A percentile compares a stretch with the other conserved stretches of the same genome.
These are phyloP conservation scores for Penaeus chinensis DNA, from an alignment of 1,140 invertebrate species.

Conservation along the genomic window DNA sequence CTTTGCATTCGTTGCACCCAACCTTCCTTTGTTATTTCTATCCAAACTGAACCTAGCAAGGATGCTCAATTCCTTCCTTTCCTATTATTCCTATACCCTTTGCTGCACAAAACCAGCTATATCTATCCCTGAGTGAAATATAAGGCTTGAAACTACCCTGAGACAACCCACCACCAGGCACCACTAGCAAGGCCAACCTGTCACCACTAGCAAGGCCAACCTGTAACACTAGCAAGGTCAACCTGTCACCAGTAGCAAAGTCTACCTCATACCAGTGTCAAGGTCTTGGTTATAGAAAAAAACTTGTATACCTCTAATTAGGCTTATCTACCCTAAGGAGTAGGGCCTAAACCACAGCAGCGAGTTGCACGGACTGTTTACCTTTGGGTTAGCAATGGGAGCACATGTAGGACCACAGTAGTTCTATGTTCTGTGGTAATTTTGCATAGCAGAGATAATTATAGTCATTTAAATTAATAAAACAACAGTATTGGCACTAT, in stretches of 20 bases:
- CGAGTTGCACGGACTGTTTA: too few relatives aligned
- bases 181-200: constrained; percentile 32
- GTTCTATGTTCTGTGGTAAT: too few relatives aligned
- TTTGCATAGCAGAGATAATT: too few relatives aligned
- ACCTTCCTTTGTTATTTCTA: constrained; percentile 29
- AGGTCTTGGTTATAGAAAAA: too few relatives aligned
- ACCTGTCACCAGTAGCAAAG: constrained; percentile 12
- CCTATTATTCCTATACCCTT: constrained; percentile 46
- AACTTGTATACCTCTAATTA: too few relatives aligned
- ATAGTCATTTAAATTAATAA: too few relatives aligned
- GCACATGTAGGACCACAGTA: too few relatives aligned
- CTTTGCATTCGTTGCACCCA: background rate
- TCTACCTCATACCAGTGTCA: too few relatives aligned
- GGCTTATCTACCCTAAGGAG: too few relatives aligned
- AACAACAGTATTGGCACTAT: too few relatives aligned
- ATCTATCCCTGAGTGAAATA: constrained; percentile 48
- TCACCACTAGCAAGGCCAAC: background rate
- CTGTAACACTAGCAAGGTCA: constrained; percentile 19
- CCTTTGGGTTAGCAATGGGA: too few relatives aligned
- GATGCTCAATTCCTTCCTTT: constrained; percentile 35
- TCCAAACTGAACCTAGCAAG: constrained; percentile 36
- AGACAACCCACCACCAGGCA: constrained; percentile 59
- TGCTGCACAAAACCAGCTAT: constrained; percentile 57
- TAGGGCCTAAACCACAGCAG: too few relatives aligned
- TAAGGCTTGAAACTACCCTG: constrained; percentile 50